A percentile compares a stretch with the other conserved stretches of the same genome.
These are phyloP conservation scores for Heliconius hermathena DNA, from an alignment of 1,140 invertebrate species.

Conservation along the genomic window DNA sequence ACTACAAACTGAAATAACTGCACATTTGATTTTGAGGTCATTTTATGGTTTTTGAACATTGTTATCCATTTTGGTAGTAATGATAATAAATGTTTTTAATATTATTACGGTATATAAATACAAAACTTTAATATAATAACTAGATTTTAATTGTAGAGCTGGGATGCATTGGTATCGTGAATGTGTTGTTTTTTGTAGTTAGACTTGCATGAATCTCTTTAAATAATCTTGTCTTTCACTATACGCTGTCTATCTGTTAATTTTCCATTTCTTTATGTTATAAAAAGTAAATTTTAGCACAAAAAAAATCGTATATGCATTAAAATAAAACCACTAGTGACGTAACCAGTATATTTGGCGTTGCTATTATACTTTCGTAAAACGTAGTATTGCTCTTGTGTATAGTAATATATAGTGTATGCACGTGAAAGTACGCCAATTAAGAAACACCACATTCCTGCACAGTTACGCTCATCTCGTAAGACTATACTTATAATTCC, in stretches of 20 bases:
- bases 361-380: slow-evolving; percentile 45
- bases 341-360: slow-evolving; percentile 35
- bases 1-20: not conserved
- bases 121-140: slow-evolving; percentile 17
- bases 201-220: slow-evolving; percentile 1
- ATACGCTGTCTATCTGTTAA: not conserved
- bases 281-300: slow-evolving; percentile 8
- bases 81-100: too few relatives aligned
- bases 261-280: slow-evolving; percentile 7
- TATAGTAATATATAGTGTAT: slow-evolving; percentile 45
- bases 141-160: slow-evolving; percentile 20
- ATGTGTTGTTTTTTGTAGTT: slow-evolving; percentile 13
- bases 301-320: slow-evolving; percentile 11
- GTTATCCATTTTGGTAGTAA: not conserved
- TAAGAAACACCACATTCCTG: slow-evolving; percentile 48
- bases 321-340: slow-evolving; percentile 35
- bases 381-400: slow-evolving; percentile 46
- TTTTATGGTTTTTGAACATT: not conserved
- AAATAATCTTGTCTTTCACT: slow-evolving; percentile 3
- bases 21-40: not conserved
- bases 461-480: slow-evolving; percentile 54
- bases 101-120: not conserved
- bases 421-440: slow-evolving; percentile 47
- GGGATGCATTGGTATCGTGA: slow-evolving; percentile 6
- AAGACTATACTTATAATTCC: slow-evolving; percentile 32